Conservation (phyloP, 2,888 invertebrate species). For the Loripinus fragilis region DNA sequence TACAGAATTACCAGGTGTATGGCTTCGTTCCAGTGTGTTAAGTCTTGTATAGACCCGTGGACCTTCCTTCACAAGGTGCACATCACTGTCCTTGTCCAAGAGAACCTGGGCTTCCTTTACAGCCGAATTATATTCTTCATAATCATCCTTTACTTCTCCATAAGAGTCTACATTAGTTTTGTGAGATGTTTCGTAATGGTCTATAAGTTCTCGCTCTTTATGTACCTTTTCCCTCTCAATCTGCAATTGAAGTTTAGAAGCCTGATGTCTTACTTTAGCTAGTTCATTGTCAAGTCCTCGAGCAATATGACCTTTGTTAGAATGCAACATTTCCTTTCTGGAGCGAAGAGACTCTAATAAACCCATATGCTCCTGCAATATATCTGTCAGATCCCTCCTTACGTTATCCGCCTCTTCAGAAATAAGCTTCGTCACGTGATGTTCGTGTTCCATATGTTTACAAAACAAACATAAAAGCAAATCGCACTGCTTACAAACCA, state of each 20-base stretch:
- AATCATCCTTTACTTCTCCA: conserved; percentile 31
- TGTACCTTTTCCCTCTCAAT: conserved; percentile 39
- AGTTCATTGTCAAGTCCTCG: conserved; percentile 42
- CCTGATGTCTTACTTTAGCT: conserved; percentile 38
- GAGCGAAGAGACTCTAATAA: conserved; percentile 38
- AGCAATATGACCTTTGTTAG: conserved; percentile 34
- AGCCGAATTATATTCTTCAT: conserved; percentile 23
- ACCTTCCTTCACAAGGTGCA: conserved; percentile 33
- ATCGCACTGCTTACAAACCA: conserved; percentile 48
- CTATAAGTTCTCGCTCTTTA: conserved; percentile 36
- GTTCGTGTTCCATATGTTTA: conserved; percentile 47
- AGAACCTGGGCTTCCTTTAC: conserved; percentile 35
- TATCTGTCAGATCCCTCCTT: conserved; percentile 27
- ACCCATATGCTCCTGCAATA: conserved; percentile 40
- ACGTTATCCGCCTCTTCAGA: conserved; percentile 46
- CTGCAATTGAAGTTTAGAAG: conserved; percentile 43
- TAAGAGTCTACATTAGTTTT: conserved; percentile 7
- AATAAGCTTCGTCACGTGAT: conserved; percentile 52
- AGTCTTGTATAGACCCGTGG: conserved; percentile 27
- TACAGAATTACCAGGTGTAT: neutral
- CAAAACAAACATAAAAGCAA: conserved; percentile 44
- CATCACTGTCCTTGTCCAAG: conserved; percentile 41
- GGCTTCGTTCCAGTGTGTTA: conserved; percentile 22
- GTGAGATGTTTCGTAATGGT: conserved; percentile 37
- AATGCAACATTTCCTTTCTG: conserved; percentile 25